These are phyloP conservation scores for human (Homo sapiens) DNA, from an alignment of 2,113 vertebrate genomes.

Conservation along the genomic window DNA sequence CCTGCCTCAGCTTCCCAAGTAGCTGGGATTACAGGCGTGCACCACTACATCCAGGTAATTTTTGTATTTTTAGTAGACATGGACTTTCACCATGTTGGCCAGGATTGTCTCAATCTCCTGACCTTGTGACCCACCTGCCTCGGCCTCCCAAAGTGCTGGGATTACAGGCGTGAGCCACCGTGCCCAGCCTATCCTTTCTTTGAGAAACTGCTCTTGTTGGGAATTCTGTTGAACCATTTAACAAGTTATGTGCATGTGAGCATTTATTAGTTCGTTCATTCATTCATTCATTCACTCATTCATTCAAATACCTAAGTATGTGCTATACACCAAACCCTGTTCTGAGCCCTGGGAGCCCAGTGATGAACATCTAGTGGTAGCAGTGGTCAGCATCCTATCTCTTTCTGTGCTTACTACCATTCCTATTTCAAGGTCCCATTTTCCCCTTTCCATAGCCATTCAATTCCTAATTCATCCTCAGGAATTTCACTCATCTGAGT, in stretches of 20 bases:
- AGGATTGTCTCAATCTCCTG: too few species aligned
- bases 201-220: background rate
- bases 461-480: background rate
- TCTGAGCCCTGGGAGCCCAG: background rate
- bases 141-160: too few species aligned
- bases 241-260: background rate
- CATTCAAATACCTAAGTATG: background rate
- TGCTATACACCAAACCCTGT: background rate
- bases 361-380: background rate
- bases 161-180: too few species aligned
- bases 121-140: too few species aligned
- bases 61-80: too few species aligned
- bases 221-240: background rate
- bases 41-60: too few species aligned
- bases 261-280: fast-evolving
- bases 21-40: too few species aligned
- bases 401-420: background rate
- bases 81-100: too few species aligned
- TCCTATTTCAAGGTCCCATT: background rate
- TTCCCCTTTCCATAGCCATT: background rate
- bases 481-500: background rate
- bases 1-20: too few species aligned
- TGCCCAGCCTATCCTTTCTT: background rate
- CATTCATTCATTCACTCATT: background rate
- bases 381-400: background rate